Conservation (phyloP, 1,140 invertebrate species). For the Diprion similis region DNA sequence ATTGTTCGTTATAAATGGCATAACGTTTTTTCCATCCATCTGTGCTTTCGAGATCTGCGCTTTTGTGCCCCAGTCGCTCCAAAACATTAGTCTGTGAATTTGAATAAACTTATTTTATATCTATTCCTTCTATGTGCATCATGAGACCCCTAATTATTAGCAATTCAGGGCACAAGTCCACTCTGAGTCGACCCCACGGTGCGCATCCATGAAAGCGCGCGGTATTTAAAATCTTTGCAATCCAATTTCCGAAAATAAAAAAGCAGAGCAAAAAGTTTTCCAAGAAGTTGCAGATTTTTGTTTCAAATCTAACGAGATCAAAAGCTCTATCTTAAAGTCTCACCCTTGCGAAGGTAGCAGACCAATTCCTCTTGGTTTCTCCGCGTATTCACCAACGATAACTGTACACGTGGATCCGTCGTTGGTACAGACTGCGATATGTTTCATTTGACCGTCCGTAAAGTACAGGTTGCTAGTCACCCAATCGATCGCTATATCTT, state of each 20-base stretch:
- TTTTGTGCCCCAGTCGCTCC: constrained; percentile 82
- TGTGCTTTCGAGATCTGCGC: constrained; percentile 78
- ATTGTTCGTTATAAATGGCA: constrained; percentile 55
- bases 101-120: not conserved
- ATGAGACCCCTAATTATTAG: not conserved
- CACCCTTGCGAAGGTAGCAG: constrained; percentile 70
- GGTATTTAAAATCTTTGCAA: too few relatives aligned
- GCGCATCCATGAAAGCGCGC: too few relatives aligned
- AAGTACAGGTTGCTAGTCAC: constrained; percentile 83
- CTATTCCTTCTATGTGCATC: not conserved
- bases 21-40: constrained; percentile 82
- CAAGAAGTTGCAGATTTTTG: not conserved
- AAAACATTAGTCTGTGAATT: constrained; percentile 74
- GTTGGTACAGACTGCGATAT: constrained; percentile 76
- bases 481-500: constrained; percentile 84
- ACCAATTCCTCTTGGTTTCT: constrained; percentile 70
- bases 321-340: constrained; percentile 19
- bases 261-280: not conserved
- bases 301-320: constrained; percentile 17
- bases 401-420: constrained; percentile 70
- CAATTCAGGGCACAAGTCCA: not conserved
- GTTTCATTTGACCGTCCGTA: constrained; percentile 73
- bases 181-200: not conserved
- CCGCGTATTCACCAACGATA: constrained; percentile 63
- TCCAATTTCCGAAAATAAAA: not conserved